A percentile compares a stretch with the other conserved stretches of the same genome.
Evolutionary conservation across 2,797 vertebrate species (phyloP).

Genomic region (Falco berigora): DNA sequence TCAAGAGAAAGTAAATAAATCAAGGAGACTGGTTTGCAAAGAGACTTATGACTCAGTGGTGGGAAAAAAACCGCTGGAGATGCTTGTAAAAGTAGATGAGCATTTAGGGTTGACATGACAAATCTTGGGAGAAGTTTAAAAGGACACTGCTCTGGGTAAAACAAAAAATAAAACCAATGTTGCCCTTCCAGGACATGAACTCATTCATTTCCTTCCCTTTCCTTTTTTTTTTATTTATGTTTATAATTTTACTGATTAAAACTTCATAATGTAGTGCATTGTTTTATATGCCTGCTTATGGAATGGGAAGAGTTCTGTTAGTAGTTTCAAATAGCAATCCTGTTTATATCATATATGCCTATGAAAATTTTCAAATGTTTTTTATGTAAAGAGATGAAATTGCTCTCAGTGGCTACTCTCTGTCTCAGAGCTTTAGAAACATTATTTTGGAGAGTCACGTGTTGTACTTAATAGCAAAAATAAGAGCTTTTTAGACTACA

Average conservation of each 20-base stretch:
- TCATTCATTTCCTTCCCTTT: neutral
- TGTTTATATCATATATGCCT: neutral
- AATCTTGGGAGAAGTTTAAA: neutral
- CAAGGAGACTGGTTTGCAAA: neutral
- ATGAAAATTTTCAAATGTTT: neutral
- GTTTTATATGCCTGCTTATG: neutral
- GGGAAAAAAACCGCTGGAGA: neutral
- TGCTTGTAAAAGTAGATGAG: neutral
- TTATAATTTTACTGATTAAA: neutral
- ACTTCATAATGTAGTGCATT: neutral
- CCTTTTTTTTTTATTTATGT: neutral
- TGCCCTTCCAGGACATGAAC: neutral
- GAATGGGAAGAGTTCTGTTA: neutral
- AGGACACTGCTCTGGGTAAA: neutral
- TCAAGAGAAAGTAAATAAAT: neutral
- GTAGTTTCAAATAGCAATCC: neutral
- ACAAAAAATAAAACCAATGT: neutral
- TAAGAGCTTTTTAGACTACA: neutral
- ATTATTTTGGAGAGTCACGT: neutral
- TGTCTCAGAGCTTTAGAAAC: neutral
- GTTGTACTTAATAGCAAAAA: neutral
- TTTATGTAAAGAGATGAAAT: neutral
- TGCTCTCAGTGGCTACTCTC: neutral
- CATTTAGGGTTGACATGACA: neutral
- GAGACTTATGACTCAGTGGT: neutral